Conservation (phyloP, 2,888 invertebrate genomes). For the Sussaba pulchella region DNA sequence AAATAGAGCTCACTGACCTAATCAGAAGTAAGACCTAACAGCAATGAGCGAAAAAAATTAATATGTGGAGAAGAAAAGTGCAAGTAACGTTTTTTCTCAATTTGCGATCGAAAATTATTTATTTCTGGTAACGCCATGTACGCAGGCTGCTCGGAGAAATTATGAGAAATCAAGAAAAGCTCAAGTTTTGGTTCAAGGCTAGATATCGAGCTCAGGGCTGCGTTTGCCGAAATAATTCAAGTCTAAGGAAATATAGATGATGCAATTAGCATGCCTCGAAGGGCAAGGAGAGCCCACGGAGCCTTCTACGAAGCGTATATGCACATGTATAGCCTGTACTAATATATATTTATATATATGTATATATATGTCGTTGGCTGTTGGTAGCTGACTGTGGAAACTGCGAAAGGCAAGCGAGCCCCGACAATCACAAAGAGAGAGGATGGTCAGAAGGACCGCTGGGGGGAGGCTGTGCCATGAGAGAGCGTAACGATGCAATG, state of each 20-base stretch:
- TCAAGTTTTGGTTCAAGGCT: background rate
- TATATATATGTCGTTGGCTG: constrained; percentile 25
- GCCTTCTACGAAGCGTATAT: background rate
- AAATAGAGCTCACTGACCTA: too few species aligned
- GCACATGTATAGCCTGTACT: background rate
- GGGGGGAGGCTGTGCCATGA: background rate
- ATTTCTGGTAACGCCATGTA: too few species aligned
- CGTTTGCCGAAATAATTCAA: background rate
- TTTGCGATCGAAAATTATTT: too few species aligned
- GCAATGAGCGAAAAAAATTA: too few species aligned
- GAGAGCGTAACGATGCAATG: constrained; percentile 30
- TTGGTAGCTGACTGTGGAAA: constrained; percentile 53
- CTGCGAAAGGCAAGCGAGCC: constrained; percentile 39
- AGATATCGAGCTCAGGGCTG: background rate
- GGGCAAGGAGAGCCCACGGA: background rate
- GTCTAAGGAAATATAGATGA: constrained; percentile 3
- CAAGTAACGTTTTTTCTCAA: too few species aligned
- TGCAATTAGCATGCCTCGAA: constrained; percentile 10
- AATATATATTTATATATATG: background rate
- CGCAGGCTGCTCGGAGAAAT: too few species aligned
- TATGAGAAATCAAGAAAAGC: too few species aligned
- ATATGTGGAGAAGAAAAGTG: too few species aligned
- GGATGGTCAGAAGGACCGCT: background rate
- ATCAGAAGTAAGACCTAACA: too few species aligned
- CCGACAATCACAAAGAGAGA: constrained; percentile 51